Evolutionary conservation across 2,888 invertebrate genomes (phyloP), one percentile per base, ranked within the genome.

Genomic region (Coleophora deauratella): DNA sequence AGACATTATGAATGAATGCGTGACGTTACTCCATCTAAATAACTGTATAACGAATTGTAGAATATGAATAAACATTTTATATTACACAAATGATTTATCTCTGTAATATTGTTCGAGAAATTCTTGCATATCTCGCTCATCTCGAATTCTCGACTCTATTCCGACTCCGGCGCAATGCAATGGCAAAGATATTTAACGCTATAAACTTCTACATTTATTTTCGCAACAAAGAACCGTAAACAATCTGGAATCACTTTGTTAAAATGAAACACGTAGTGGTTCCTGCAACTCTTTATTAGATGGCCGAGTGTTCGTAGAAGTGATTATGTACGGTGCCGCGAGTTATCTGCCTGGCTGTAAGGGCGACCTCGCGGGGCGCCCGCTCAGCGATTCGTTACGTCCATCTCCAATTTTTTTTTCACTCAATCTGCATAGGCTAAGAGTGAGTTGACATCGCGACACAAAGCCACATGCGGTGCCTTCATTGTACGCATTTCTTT

Each of bases 271-370:
- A 65, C 63, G 63, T 66, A 57, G 55, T 62, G 61, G 62, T 75
- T 73, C 71, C 69, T 54, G 69, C 64, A 76, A 75, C 76, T 79
- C 72, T 77, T 82, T 74, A 73, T 75, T 69, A 68, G 70, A 62
- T 59, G 70, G 71, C 72, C 59, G 61, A 64, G 63, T 53, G 57
- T 82, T 80, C 79, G 72, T 70, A 72, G 80, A 82, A 81, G 57
- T 76, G 72, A 85, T 85, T 84, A 79, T 81, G 55, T 68, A 82
- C 81, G 84, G 80, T 81, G 68, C 72, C 74, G 61, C 62, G 61
- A 71, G 62, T 65, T 75, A 68, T 75, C 71, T 66, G 69, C 64
- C 59, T 53, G 57, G 52, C 57, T 72, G 70, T 72, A 72, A 71
- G 64, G 61, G 50, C 54, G 56, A 52, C 71, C 68, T 67, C 52